phyloP scores from a whole-genome alignment of 2,797 vertebrate genomes.

The Prionace glauca region DNA sequence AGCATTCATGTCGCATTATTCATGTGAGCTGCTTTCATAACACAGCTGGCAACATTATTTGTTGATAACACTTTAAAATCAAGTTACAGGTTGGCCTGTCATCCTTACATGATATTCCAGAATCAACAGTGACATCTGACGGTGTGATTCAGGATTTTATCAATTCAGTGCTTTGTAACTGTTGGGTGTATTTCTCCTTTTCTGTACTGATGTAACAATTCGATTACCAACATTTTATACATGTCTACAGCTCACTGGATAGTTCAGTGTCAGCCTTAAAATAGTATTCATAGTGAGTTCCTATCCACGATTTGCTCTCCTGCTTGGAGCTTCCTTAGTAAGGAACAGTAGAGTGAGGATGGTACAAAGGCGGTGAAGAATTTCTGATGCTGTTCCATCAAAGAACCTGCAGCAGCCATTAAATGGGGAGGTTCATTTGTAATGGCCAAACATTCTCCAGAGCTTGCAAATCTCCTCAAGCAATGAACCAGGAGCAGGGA shows the following conservation, averaged over 20 bases:
- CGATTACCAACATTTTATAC: background rate
- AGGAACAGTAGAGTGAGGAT: background rate
- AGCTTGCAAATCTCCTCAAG: background rate
- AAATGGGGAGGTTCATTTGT: background rate
- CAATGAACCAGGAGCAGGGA: background rate
- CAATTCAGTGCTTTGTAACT: background rate
- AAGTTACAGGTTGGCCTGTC: background rate
- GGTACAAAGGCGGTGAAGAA: background rate
- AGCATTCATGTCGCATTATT: background rate
- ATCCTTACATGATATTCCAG: background rate
- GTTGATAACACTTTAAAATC: background rate
- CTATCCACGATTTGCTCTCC: too few relatives aligned
- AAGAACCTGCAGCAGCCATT: background rate
- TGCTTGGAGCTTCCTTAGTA: background rate
- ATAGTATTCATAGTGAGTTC: too few relatives aligned
- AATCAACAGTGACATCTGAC: slow-evolving; percentile 3
- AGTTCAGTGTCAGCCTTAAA: too few relatives aligned
- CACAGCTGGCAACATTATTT: background rate
- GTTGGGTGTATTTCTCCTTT: background rate
- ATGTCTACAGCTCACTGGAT: background rate
- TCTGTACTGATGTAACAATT: background rate
- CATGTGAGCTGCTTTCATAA: background rate
- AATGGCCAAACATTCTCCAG: background rate
- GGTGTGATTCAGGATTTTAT: background rate
- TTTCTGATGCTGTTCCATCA: background rate